Evolutionary conservation across 2,113 vertebrate genomes (phyloP).

Genomic region (Anser brachyrhynchus): DNA sequence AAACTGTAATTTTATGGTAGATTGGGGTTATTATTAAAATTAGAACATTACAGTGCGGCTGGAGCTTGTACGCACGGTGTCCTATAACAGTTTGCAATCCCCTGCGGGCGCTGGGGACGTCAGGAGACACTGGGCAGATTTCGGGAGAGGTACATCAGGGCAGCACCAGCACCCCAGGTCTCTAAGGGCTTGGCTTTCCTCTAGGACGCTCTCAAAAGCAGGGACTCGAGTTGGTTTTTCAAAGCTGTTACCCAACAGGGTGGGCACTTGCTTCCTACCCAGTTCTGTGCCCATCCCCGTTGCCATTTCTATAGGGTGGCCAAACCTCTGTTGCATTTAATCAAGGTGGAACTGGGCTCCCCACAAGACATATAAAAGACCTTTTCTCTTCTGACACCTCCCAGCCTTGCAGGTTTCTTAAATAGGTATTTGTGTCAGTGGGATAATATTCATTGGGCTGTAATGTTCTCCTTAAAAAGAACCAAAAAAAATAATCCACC

Average conservation of each 20-base stretch:
- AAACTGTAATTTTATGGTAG: slow-evolving; percentile 46
- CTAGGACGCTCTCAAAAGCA: rapidly evolving
- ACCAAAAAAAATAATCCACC: not conserved
- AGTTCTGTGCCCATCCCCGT: rapidly evolving
- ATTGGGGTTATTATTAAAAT: slow-evolving; percentile 27
- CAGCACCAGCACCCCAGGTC: not conserved
- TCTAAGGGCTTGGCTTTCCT: not conserved
- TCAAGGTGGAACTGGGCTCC: not conserved
- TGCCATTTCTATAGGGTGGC: not conserved
- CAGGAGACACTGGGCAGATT: not conserved
- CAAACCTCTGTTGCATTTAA: not conserved
- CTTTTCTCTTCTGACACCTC: not conserved
- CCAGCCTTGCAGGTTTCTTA: not conserved
- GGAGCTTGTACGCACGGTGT: not conserved
- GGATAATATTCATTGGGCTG: not conserved
- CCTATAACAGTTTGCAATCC: slow-evolving; percentile 12
- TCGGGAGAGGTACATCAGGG: rapidly evolving
- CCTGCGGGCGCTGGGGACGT: not conserved
- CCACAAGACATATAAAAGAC: not conserved
- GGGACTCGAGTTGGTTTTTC: not conserved
- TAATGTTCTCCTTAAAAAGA: not conserved
- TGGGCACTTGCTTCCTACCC: not conserved
- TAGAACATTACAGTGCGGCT: not conserved
- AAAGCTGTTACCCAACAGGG: not conserved
- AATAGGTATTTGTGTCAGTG: not conserved